A percentile compares a stretch with the other conserved stretches of the same genome.
Conservation (phyloP, 2,797 vertebrate species). For the Chrysocyon brachyurus region DNA sequence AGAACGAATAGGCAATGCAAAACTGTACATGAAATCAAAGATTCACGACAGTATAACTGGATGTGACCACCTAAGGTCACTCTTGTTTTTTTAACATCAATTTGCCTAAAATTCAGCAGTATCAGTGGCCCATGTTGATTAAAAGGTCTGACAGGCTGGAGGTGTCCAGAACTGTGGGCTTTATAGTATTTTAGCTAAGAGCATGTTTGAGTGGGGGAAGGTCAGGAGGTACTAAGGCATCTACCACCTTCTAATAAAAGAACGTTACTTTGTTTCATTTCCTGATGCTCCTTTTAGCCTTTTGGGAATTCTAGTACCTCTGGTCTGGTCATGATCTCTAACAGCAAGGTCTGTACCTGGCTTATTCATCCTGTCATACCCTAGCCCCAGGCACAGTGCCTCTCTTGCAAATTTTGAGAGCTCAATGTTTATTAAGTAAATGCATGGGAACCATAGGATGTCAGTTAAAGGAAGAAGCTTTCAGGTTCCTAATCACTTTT, state of each 20-base stretch:
- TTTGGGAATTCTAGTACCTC: neutral
- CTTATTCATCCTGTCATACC: neutral
- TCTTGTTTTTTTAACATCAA: neutral
- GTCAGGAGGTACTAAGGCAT: neutral
- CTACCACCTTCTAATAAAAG: neutral
- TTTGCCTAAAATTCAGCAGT: neutral
- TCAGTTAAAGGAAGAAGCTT: neutral
- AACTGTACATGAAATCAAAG: neutral
- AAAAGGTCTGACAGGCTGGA: neutral
- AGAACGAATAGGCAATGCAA: neutral
- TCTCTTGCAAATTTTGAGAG: neutral
- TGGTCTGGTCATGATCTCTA: neutral
- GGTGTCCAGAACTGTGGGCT: neutral
- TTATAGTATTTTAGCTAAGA: neutral
- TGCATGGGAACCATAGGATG: neutral
- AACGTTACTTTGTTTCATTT: slow-evolving; percentile 45
- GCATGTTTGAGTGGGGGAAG: neutral
- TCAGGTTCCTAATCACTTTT: neutral
- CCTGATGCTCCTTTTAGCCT: neutral
- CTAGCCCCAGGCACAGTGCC: neutral
- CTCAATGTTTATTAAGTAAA: neutral
- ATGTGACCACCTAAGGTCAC: neutral
- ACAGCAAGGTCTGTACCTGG: neutral
- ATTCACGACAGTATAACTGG: neutral
- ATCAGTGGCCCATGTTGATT: neutral